Evolutionary conservation across 2,888 invertebrate genomes (phyloP).

Genomic region (Plagodis pulveraria): DNA sequence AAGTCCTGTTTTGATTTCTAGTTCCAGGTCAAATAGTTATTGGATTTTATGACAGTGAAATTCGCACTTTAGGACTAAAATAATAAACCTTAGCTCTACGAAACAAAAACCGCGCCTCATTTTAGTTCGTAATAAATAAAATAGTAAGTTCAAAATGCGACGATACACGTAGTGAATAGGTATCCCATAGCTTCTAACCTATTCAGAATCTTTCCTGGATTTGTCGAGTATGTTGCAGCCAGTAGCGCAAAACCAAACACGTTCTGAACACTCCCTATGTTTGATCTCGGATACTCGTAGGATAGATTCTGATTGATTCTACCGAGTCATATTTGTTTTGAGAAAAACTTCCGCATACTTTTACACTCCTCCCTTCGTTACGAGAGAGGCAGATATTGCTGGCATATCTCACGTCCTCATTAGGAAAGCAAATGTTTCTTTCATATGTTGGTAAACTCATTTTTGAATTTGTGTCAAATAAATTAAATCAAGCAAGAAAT

Average conservation of each 20-base stretch:
- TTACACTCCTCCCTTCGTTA: constrained; percentile 12
- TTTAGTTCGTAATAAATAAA: too few species aligned
- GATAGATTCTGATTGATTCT: constrained; percentile 75
- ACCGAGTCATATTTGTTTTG: constrained; percentile 61
- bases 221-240: constrained; percentile 72
- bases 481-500: constrained; percentile 4
- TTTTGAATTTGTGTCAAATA: background rate
- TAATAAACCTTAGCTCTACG: too few species aligned
- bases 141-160: too few species aligned
- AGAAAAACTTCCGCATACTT: constrained; percentile 45
- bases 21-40: too few species aligned
- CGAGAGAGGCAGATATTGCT: background rate
- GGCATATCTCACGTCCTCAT: constrained; percentile 5
- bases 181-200: constrained; percentile 1
- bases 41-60: too few species aligned
- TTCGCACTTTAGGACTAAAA: too few species aligned
- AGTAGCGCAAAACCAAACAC: constrained; percentile 67
- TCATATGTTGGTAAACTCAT: constrained; percentile 7
- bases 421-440: constrained; percentile 11
- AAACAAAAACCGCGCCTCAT: too few species aligned
- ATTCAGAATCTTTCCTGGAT: constrained; percentile 60
- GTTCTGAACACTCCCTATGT: constrained; percentile 62
- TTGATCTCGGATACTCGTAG: constrained; percentile 65
- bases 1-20: too few species aligned
- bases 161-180: too few species aligned